A percentile compares a stretch with the other conserved stretches of the same genome.
Evolutionary conservation across 2,888 invertebrate genomes (phyloP).

Genomic region (Ophion obscuratus): DNA sequence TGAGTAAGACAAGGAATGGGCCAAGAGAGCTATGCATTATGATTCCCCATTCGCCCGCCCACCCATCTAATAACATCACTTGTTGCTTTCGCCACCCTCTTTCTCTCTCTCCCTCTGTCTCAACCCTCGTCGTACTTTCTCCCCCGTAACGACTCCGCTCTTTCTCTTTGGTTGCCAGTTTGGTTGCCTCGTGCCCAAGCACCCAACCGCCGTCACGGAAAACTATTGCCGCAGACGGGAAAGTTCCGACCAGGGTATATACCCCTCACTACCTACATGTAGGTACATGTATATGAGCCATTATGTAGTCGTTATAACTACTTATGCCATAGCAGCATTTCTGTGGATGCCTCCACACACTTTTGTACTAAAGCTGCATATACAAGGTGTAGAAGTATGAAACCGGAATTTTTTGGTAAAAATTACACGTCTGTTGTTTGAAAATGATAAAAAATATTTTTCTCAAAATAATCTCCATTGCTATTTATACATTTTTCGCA

Average conservation of each 20-base stretch:
- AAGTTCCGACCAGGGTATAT: slow-evolving; percentile 47
- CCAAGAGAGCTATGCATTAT: slow-evolving; percentile 83
- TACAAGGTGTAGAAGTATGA: no score
- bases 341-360: slow-evolving; percentile 10
- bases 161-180: slow-evolving; percentile 19
- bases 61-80: slow-evolving; percentile 83
- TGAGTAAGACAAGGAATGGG: slow-evolving; percentile 77
- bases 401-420: no score
- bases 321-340: slow-evolving; percentile 31
- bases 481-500: no score
- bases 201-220: slow-evolving; percentile 43
- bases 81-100: slow-evolving; percentile 77
- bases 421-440: no score
- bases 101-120: slow-evolving; percentile 53
- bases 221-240: slow-evolving; percentile 58
- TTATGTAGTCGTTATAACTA: slow-evolving; percentile 42
- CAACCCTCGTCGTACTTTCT: slow-evolving; percentile 42
- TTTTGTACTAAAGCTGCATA: neutral
- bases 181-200: slow-evolving; percentile 45
- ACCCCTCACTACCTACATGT: slow-evolving; percentile 29
- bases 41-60: slow-evolving; percentile 78
- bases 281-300: slow-evolving; percentile 6
- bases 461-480: no score
- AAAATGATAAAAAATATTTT: no score
- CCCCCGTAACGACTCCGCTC: slow-evolving; percentile 4